phyloP scores from a whole-genome alignment of 2,113 vertebrate species.

The Phylloscopus trochilus region DNA sequence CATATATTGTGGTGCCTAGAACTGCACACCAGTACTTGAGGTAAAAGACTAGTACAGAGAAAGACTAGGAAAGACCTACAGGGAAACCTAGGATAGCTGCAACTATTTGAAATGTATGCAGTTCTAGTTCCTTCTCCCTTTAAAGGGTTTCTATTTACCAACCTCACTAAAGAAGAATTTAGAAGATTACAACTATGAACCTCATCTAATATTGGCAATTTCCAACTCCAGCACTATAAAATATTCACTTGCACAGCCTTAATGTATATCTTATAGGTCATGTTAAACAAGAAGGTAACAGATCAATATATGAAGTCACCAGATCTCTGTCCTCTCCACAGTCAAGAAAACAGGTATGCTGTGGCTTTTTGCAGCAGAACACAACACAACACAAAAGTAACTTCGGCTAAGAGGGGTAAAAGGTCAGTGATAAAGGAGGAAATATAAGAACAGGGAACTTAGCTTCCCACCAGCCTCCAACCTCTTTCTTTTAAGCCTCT shows the following conservation, averaged over 20 bases:
- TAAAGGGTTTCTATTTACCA: background rate
- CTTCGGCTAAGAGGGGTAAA: accelerated
- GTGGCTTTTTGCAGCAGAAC: background rate
- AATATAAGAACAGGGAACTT: background rate
- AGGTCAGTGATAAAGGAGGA: background rate
- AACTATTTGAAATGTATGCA: background rate
- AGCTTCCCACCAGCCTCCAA: background rate
- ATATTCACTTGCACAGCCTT: background rate
- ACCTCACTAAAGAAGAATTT: background rate
- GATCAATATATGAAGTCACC: background rate
- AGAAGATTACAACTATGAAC: background rate
- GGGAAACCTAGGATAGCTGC: background rate
- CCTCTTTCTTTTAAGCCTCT: background rate
- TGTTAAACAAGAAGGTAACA: background rate
- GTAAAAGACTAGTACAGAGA: background rate
- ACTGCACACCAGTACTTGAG: background rate
- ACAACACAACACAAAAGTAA: background rate
- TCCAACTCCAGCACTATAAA: background rate
- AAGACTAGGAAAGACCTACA: background rate
- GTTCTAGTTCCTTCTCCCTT: background rate
- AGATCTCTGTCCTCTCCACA: background rate
- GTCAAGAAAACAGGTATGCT: background rate
- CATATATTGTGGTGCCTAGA: background rate
- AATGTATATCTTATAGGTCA: background rate
- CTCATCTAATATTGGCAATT: background rate